Percentiles rank a stretch among this genome's conserved stretches.
These are phyloP conservation scores for Poeciliopsis prolifica DNA, from an alignment of 2,113 vertebrate genomes.

Conservation along the genomic window DNA sequence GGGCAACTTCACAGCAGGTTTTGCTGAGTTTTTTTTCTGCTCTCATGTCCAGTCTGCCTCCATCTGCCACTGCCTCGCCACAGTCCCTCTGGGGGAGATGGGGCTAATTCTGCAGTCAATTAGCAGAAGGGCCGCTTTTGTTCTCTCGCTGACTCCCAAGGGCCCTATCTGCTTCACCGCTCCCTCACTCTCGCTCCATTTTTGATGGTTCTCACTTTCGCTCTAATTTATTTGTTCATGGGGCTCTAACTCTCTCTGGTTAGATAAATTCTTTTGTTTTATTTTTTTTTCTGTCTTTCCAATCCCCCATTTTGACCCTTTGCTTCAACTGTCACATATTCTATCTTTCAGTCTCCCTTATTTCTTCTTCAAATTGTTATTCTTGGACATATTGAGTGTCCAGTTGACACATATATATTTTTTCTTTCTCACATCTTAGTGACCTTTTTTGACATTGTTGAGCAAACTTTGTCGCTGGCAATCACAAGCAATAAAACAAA, in stretches of 20 bases:
- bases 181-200: slow-evolving; percentile 62
- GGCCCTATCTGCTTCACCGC: slow-evolving; percentile 85
- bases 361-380: slow-evolving; percentile 61
- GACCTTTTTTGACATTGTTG: slow-evolving; percentile 91
- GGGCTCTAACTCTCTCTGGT: slow-evolving; percentile 46
- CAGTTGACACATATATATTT: slow-evolving; percentile 79
- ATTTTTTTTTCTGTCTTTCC: slow-evolving; percentile 60
- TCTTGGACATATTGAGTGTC: slow-evolving; percentile 80
- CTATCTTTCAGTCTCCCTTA: slow-evolving; percentile 66
- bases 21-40: slow-evolving; percentile 81
- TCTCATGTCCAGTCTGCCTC: slow-evolving; percentile 84
- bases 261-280: slow-evolving; percentile 76
- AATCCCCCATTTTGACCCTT: slow-evolving; percentile 72
- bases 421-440: slow-evolving; percentile 58
- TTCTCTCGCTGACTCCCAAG: slow-evolving; percentile 85
- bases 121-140: slow-evolving; percentile 98
- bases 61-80: slow-evolving; percentile 89
- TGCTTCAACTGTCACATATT: slow-evolving; percentile 63
- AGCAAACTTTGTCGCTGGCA: slow-evolving; percentile 83
- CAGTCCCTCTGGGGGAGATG: slow-evolving; percentile 86
- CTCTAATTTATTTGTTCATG: slow-evolving; percentile 60
- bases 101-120: slow-evolving; percentile 99
- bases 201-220: slow-evolving; percentile 64
- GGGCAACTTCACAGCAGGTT: slow-evolving; percentile 90
- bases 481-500: slow-evolving; percentile 74